Evolutionary conservation across 1,140 invertebrate species (phyloP).

Genomic region (Drosophila burlai): DNA sequence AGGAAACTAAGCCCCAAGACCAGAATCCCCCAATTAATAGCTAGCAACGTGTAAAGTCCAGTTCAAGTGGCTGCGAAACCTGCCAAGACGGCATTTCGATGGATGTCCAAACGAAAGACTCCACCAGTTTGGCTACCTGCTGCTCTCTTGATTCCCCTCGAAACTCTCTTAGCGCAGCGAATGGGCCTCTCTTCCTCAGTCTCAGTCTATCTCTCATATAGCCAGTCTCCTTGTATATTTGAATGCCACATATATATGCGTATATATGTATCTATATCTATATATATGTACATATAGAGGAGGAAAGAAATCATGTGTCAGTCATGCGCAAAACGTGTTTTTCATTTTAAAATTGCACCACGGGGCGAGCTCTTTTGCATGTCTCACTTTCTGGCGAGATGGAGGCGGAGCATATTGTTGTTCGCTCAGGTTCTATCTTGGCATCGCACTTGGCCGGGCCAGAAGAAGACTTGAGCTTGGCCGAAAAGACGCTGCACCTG

Average conservation of each 20-base stretch:
- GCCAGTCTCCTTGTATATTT: slow-evolving; percentile 26
- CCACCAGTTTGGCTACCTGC: slow-evolving; percentile 33
- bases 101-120: slow-evolving; percentile 45
- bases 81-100: slow-evolving; percentile 35
- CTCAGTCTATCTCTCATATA: slow-evolving; percentile 4
- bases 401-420: slow-evolving; percentile 81
- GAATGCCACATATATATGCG: slow-evolving; percentile 22
- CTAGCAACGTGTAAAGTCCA: slow-evolving; percentile 33
- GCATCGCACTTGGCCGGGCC: slow-evolving; percentile 11
- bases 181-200: slow-evolving; percentile 7
- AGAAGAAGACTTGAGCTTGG: slow-evolving; percentile 30
- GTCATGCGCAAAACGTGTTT: slow-evolving; percentile 84
- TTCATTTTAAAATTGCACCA: slow-evolving; percentile 82
- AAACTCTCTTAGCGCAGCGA: slow-evolving; percentile 9
- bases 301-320: slow-evolving; percentile 82
- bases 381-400: slow-evolving; percentile 73
- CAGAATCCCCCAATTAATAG: slow-evolving; percentile 20
- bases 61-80: slow-evolving; percentile 21
- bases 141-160: slow-evolving; percentile 19
- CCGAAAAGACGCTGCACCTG: slow-evolving; percentile 36
- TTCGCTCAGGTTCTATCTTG: slow-evolving; percentile 39
- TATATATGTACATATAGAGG: slow-evolving; percentile 13
- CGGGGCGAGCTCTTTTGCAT: slow-evolving; percentile 73
- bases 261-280: slow-evolving; percentile 13
- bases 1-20: slow-evolving; percentile 2